Conservation (phyloP, 2,797 vertebrate genomes). For the Rhinophrynus dorsalis region DNA sequence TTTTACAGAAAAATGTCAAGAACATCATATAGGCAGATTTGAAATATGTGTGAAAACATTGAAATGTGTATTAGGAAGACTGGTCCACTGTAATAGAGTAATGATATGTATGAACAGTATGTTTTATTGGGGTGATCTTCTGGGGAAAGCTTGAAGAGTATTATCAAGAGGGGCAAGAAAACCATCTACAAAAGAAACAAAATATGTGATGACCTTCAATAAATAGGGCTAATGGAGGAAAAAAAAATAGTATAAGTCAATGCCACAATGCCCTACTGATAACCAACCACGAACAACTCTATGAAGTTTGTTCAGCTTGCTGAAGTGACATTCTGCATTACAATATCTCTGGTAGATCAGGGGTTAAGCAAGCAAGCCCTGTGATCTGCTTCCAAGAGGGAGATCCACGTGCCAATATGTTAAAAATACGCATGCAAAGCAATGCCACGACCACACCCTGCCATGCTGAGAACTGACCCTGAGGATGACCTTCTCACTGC, state of each 20-base stretch:
- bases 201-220: background rate
- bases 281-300: background rate
- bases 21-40: background rate
- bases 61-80: background rate
- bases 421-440: conserved; percentile 47
- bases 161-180: too few species aligned
- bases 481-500: conserved; percentile 17
- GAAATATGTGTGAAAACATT: background rate
- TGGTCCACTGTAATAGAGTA: background rate
- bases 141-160: too few species aligned
- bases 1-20: too few species aligned
- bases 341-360: conserved; percentile 9
- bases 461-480: conserved; percentile 23
- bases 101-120: too few species aligned
- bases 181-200: background rate
- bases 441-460: conserved; percentile 37
- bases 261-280: background rate
- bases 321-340: conserved; percentile 4
- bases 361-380: conserved; percentile 43
- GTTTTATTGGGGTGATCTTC: too few species aligned
- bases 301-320: too few species aligned
- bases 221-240: background rate
- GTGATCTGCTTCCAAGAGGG: conserved; percentile 44
- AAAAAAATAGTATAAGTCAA: background rate
- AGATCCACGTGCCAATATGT: conserved; percentile 43